Evolutionary conservation across 2,113 vertebrate species (phyloP), one percentile per base, ranked within the genome.

Genomic region (Silurus meridionalis): DNA sequence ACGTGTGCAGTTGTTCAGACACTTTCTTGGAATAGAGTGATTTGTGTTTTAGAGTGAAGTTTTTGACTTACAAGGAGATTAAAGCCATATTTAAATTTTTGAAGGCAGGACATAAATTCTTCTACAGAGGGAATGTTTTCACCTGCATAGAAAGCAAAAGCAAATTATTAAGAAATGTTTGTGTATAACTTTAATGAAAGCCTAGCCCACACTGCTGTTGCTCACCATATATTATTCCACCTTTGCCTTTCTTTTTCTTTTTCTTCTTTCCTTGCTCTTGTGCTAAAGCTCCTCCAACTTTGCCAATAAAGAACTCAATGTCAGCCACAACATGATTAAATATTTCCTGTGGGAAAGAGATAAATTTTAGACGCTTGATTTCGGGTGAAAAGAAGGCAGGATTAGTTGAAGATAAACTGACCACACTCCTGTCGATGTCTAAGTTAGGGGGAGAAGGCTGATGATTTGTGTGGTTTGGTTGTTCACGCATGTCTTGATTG

Each of bases 1-100:
- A 25, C 5, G 1, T 74, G 6, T 60, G 2, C 21, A 55, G 28
- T 46, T 25, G 55, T 8, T 11, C 13, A 17, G 11, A 50, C 63
- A 11, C 58, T 15, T 55, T n/a, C 3, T 7, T 37, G 50, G 7
- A 86, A 14, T 63, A 28, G 1, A 7, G 57, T 6, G 17, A 37
- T 80, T 37, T 21, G 57, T 37, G 4, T 37, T 37, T 37, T 37
- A 64, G 14, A 11, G 1, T 57, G 6, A 14, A 13, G 0, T n/a
- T 0, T 71, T 52, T 58, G n/a, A 82, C 89, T 88, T 92, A 98
- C 97, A 94, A 98, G 0, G 53, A 98, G 93, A 92, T 97, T 98
- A 87, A 98, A 92, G 88, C 94, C 94, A 61, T 96, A 96, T 94
- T 98, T 99, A 85, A 96, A 86, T 93, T 97, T 98, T 94, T 97